These are phyloP conservation scores for Synergus japonicus DNA, from an alignment of 2,888 invertebrate species.

Conservation along the genomic window DNA sequence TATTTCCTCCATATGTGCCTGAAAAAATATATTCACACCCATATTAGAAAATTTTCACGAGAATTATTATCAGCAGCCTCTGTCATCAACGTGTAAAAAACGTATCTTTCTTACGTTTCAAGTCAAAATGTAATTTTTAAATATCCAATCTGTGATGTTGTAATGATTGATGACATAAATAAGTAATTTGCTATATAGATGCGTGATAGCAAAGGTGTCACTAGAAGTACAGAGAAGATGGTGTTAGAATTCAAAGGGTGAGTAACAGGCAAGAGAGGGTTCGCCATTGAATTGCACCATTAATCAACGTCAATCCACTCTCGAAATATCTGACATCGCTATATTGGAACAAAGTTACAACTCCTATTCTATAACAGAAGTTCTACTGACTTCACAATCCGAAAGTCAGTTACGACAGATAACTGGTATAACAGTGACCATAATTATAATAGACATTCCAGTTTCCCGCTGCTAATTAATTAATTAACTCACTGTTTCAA, in stretches of 20 bases:
- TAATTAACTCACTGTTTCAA: too few relatives aligned
- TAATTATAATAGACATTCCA: too few relatives aligned
- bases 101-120: too few relatives aligned
- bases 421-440: neutral
- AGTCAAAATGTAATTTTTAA: neutral
- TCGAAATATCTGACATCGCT: slow-evolving; percentile 45
- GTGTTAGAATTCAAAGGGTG: slow-evolving; percentile 1
- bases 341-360: slow-evolving; percentile 46
- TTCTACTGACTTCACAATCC: slow-evolving; percentile 23
- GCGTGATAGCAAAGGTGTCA: too few relatives aligned
- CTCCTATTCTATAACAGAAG: slow-evolving; percentile 26
- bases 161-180: neutral
- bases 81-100: too few relatives aligned
- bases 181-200: neutral
- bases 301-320: slow-evolving; percentile 64
- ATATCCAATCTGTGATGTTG: neutral
- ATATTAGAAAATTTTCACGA: neutral
- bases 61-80: too few relatives aligned
- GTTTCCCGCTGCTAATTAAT: too few relatives aligned
- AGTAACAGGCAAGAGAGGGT: slow-evolving; percentile 30
- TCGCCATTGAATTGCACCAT: slow-evolving; percentile 63
- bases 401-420: neutral
- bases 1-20: slow-evolving; percentile 81
- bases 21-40: slow-evolving; percentile 54
- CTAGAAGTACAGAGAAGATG: neutral